A percentile compares a stretch with the other conserved stretches of the same genome.
phyloP scores from a whole-genome alignment of 53 echinoderm and acorn worm species.

The Stichopus horrens region DNA sequence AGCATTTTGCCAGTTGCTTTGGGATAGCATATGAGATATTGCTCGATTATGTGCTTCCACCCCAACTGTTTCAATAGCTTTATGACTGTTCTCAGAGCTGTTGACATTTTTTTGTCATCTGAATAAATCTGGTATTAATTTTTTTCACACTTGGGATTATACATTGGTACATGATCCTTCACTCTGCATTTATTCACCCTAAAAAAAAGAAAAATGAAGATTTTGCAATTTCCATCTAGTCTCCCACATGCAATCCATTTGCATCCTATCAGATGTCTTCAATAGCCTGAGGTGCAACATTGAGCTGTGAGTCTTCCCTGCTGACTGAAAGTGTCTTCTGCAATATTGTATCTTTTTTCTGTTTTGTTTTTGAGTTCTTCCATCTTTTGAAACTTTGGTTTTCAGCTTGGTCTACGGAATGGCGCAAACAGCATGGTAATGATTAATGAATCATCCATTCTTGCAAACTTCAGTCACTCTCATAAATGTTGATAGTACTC shows the following conservation, averaged over 20 bases:
- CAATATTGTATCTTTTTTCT: neutral
- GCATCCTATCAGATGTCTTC: neutral
- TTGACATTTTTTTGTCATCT: no score
- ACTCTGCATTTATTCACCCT: neutral
- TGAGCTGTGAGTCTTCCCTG: neutral
- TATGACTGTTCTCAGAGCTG: no score
- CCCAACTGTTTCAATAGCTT: no score
- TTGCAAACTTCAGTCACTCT: no score
- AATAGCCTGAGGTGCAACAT: neutral
- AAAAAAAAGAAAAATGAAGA: neutral
- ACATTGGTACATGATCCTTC: neutral
- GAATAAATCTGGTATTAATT: no score
- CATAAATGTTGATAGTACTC: no score
- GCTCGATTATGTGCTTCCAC: no score
- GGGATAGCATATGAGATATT: no score
- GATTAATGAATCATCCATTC: neutral
- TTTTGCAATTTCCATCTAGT: neutral
- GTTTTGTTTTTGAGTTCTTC: neutral
- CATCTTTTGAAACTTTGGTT: constrained; percentile 12
- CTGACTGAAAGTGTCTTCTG: neutral
- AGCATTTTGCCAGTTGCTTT: no score
- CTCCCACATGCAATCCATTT: neutral
- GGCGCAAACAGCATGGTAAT: constrained; percentile 12
- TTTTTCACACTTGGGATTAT: neutral
- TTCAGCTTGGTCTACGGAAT: constrained; percentile 6